Conservation (phyloP, 1,140 invertebrate genomes). For the Hestina assimilis region DNA sequence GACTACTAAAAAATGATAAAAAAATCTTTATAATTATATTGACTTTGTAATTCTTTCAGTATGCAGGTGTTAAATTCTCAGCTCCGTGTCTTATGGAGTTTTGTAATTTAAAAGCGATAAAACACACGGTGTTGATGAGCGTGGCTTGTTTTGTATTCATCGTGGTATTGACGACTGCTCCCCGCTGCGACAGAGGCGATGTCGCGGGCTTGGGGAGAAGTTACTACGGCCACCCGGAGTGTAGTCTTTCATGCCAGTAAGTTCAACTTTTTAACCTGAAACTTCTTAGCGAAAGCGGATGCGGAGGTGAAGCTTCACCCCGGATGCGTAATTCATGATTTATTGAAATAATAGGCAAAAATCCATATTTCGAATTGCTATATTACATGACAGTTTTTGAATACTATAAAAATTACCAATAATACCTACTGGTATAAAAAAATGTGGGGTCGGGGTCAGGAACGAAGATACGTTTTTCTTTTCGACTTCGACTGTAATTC, state of each 20-base stretch:
- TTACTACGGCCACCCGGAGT: constrained; percentile 24
- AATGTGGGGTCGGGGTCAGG: too few species aligned
- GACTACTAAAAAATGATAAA: too few species aligned
- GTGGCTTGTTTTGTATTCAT: neutral
- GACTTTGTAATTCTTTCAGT: constrained; percentile 8
- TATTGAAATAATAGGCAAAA: too few species aligned
- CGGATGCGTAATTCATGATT: too few species aligned
- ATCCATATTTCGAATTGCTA: too few species aligned
- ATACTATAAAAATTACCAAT: too few species aligned
- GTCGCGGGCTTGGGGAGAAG: constrained; percentile 3
- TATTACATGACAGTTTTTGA: too few species aligned
- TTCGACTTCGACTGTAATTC: too few species aligned
- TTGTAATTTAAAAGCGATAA: constrained; percentile 16
- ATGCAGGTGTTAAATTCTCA: constrained; percentile 17
- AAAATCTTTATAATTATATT: neutral
- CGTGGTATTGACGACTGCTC: neutral
- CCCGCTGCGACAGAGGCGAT: constrained; percentile 15
- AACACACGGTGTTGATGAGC: constrained; percentile 8
- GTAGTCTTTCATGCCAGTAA: constrained; percentile 29
- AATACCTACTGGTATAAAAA: too few species aligned
- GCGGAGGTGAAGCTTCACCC: too few species aligned
- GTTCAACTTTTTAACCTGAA: constrained; percentile 4
- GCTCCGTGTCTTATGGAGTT: constrained; percentile 15
- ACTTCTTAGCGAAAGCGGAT: too few species aligned
- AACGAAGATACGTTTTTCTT: too few species aligned